Percentiles rank a stretch among this genome's conserved stretches.
phyloP scores from a whole-genome alignment of 2,888 invertebrate species.

The Sarcophaga rosellei region DNA sequence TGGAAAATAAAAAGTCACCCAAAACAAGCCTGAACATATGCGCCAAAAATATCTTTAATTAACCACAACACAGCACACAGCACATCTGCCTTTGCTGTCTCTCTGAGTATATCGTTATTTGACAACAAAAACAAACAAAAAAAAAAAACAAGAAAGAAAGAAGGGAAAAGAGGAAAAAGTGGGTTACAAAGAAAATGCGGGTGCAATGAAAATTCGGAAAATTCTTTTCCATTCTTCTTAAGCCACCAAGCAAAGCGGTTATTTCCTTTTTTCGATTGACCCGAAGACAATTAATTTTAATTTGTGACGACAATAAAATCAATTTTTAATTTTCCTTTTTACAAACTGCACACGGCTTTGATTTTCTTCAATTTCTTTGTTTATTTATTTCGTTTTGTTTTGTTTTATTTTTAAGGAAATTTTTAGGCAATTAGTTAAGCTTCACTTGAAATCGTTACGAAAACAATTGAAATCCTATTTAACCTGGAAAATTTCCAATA shows the following conservation, averaged over 20 bases:
- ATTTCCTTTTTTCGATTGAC: conserved; percentile 21
- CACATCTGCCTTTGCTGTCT: neutral
- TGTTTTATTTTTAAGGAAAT: conserved; percentile 4
- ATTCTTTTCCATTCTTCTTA: conserved; percentile 36
- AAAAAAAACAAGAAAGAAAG: too few relatives aligned
- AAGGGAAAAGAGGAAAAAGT: neutral
- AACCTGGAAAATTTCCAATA: conserved; percentile 67
- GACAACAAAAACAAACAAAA: too few relatives aligned
- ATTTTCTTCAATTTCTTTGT: neutral
- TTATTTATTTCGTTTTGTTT: too few relatives aligned
- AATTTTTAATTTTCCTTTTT: conserved; percentile 24
- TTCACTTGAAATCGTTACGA: conserved; percentile 65
- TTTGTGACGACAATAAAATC: conserved; percentile 19
- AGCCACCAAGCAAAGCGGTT: neutral
- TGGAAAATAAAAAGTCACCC: neutral
- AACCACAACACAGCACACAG: conserved; percentile 65
- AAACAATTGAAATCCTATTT: conserved; percentile 68
- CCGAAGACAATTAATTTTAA: conserved; percentile 54
- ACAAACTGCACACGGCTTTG: neutral
- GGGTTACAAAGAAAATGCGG: conserved; percentile 44
- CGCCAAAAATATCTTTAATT: conserved; percentile 58
- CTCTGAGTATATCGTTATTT: too few relatives aligned
- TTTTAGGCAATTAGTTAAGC: conserved; percentile 60
- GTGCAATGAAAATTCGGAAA: conserved; percentile 14
- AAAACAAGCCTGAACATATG: conserved; percentile 54